Conservation (phyloP, 2,113 vertebrate species). For the Epinephelus fuscoguttatus region DNA sequence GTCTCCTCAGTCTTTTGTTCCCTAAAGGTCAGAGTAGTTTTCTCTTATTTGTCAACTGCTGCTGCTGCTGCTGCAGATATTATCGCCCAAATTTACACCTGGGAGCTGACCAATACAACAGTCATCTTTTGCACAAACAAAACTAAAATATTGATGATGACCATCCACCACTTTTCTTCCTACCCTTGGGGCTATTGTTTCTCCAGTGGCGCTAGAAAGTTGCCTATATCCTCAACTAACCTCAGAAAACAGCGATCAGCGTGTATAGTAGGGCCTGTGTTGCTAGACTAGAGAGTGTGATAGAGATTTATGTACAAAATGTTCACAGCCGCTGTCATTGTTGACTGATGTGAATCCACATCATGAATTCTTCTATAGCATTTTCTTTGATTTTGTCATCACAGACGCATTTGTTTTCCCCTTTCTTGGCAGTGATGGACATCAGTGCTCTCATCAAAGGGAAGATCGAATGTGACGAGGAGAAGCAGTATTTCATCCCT, state of each 20-base stretch:
- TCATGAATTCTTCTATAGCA: neutral
- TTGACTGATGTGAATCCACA: slow-evolving; percentile 23
- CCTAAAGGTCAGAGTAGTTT: slow-evolving; percentile 14
- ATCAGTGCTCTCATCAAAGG: slow-evolving; percentile 98
- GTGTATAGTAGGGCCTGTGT: neutral
- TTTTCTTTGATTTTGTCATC: slow-evolving; percentile 44
- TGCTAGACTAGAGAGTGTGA: neutral
- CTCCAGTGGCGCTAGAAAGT: neutral
- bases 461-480: slow-evolving; percentile 95
- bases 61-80: slow-evolving; percentile 6
- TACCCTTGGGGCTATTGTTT: neutral
- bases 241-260: neutral
- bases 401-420: slow-evolving; percentile 42
- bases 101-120: neutral
- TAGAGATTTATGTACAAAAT: neutral
- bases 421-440: slow-evolving; percentile 92
- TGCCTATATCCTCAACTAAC: neutral
- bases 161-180: neutral
- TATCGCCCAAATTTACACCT: slow-evolving; percentile 3
- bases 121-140: slow-evolving; percentile 17
- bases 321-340: neutral
- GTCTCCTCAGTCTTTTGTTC: slow-evolving; percentile 16
- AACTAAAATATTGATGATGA: slow-evolving; percentile 35
- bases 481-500: slow-evolving; percentile 98
- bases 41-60: neutral